Percentiles rank a stretch among this genome's conserved stretches.
These are phyloP conservation scores for Latheticus oryzae DNA, from an alignment of 2,888 invertebrate genomes.

Conservation along the genomic window DNA sequence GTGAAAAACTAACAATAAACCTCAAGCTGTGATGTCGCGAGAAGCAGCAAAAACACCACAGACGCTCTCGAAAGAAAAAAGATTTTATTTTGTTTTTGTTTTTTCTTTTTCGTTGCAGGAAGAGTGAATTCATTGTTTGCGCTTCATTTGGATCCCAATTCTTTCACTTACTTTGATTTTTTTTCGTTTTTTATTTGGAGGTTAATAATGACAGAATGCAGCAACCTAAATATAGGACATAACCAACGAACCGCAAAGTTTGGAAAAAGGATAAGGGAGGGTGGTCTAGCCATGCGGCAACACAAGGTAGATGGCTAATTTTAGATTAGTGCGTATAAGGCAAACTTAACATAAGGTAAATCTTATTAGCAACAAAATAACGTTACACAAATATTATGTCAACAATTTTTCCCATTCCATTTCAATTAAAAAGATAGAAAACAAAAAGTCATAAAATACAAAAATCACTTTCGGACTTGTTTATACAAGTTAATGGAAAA, in stretches of 20 bases:
- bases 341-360: slow-evolving; percentile 1
- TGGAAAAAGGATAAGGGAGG: slow-evolving; percentile 17
- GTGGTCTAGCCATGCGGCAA: slow-evolving; percentile 11
- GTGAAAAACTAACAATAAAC: slow-evolving; percentile 57
- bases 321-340: slow-evolving; percentile 15
- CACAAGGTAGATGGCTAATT: slow-evolving; percentile 10
- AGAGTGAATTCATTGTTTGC: slow-evolving; percentile 48
- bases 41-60: slow-evolving; percentile 51
- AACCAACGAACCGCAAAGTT: slow-evolving; percentile 14
- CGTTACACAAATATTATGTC: no score
- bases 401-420: no score
- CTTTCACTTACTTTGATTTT: slow-evolving; percentile 27
- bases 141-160: slow-evolving; percentile 49
- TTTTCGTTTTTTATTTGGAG: slow-evolving; percentile 27
- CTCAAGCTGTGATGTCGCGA: slow-evolving; percentile 54
- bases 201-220: slow-evolving; percentile 29
- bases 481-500: background rate
- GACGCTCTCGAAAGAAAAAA: slow-evolving; percentile 45
- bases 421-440: no score
- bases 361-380: background rate
- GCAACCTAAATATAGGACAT: slow-evolving; percentile 16
- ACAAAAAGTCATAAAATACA: no score
- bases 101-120: slow-evolving; percentile 35
- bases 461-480: background rate
- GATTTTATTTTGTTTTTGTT: slow-evolving; percentile 50